Evolutionary conservation across 2,888 invertebrate species (phyloP).

Genomic region (Zaprionus lineosus): DNA sequence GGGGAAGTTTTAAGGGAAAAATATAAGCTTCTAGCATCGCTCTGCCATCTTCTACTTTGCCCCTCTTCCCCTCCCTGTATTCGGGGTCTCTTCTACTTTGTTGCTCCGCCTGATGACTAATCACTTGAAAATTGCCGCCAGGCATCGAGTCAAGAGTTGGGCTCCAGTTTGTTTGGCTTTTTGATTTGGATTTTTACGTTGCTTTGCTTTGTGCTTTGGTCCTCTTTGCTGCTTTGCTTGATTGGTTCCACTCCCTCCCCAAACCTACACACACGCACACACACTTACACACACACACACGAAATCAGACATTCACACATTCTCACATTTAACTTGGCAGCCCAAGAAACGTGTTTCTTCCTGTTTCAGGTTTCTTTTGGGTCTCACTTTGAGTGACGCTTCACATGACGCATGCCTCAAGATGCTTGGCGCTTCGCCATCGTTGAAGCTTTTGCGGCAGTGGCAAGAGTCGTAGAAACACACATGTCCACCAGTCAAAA

Average conservation of each 20-base stretch:
- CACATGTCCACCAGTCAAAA: slow-evolving; percentile 29
- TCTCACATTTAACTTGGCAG: not conserved
- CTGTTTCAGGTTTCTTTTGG: slow-evolving; percentile 61
- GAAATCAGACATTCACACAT: too few relatives aligned
- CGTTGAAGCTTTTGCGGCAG: slow-evolving; percentile 8
- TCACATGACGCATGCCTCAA: slow-evolving; percentile 61
- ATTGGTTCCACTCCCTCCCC: slow-evolving; percentile 66
- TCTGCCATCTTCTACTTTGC: not conserved
- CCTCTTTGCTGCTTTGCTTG: slow-evolving; percentile 61
- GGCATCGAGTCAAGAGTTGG: slow-evolving; percentile 26
- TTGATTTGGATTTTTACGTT: slow-evolving; percentile 46
- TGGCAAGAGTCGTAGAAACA: slow-evolving; percentile 3
- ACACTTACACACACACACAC: slow-evolving; percentile 6
- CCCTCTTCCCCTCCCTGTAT: slow-evolving; percentile 2
- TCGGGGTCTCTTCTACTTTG: slow-evolving; percentile 11
- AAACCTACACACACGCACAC: slow-evolving; percentile 22
- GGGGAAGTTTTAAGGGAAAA: slow-evolving; percentile 3
- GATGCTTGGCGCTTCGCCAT: slow-evolving; percentile 46
- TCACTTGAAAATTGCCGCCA: slow-evolving; percentile 72
- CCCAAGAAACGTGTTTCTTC: slow-evolving; percentile 62
- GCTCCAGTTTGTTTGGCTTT: slow-evolving; percentile 52
- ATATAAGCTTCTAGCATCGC: slow-evolving; percentile 1
- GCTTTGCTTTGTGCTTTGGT: slow-evolving; percentile 49
- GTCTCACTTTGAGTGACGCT: slow-evolving; percentile 51
- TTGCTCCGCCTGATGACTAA: slow-evolving; percentile 63